Percentiles rank a stretch among this genome's conserved stretches.
These are phyloP conservation scores for Argya squamiceps DNA, from an alignment of 2,797 vertebrate genomes.

Conservation along the genomic window DNA sequence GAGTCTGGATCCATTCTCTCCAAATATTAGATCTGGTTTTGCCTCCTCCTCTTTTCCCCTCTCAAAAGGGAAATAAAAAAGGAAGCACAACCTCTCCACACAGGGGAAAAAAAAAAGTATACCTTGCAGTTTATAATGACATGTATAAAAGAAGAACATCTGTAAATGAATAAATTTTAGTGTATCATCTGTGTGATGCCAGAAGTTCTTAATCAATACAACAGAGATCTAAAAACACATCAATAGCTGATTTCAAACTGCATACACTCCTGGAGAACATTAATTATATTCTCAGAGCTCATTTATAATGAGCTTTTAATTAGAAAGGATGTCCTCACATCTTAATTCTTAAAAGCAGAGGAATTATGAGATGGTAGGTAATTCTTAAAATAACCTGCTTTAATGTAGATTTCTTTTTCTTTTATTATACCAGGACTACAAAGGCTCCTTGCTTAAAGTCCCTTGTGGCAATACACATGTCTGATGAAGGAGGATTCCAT, in stretches of 20 bases:
- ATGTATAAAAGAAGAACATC: background rate
- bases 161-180: background rate
- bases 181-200: background rate
- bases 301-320: conserved; percentile 36
- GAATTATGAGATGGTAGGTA: background rate
- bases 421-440: background rate
- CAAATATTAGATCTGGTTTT: background rate
- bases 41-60: background rate
- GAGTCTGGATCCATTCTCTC: background rate
- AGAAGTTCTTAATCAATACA: background rate
- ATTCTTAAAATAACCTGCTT: conserved; percentile 32
- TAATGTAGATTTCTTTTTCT: background rate
- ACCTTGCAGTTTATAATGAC: background rate
- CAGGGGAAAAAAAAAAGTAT: background rate
- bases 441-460: background rate
- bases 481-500: background rate
- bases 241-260: background rate
- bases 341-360: conserved; percentile 19
- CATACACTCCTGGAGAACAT: background rate
- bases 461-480: background rate
- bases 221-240: background rate
- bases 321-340: conserved; percentile 20
- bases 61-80: background rate
- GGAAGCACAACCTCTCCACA: background rate
- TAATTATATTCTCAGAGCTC: conserved; percentile 21